These are phyloP conservation scores for Hypselothyrea guttata DNA, from an alignment of 2,888 invertebrate genomes.

Conservation along the genomic window DNA sequence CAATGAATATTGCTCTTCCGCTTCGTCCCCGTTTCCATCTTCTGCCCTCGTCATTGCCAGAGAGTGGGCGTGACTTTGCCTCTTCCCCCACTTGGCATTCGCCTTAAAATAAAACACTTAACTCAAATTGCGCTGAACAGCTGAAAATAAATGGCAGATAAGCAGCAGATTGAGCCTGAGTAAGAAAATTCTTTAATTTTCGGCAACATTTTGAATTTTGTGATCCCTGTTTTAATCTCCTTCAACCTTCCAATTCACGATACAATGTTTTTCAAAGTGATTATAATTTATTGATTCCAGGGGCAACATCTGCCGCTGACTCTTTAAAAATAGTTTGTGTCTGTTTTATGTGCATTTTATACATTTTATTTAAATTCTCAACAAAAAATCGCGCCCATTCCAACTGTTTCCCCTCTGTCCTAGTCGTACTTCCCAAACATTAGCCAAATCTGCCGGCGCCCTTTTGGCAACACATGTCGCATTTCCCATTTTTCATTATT, in stretches of 20 bases:
- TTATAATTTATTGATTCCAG: slow-evolving; percentile 62
- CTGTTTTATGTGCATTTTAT: slow-evolving; percentile 48
- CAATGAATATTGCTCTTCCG: slow-evolving; percentile 66
- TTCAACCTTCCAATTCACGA: slow-evolving; percentile 17
- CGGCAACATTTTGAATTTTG: not conserved
- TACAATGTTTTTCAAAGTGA: no score
- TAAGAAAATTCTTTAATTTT: slow-evolving; percentile 41
- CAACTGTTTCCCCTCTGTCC: not conserved
- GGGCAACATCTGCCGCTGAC: slow-evolving; percentile 47
- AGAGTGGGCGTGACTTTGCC: slow-evolving; percentile 43
- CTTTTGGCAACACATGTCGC: slow-evolving; percentile 63
- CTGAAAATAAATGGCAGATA: slow-evolving; percentile 59
- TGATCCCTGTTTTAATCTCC: not conserved
- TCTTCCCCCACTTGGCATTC: slow-evolving; percentile 19
- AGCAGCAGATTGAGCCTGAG: not conserved
- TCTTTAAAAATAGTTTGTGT: slow-evolving; percentile 48
- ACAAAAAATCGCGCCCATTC: slow-evolving; percentile 2
- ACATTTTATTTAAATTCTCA: slow-evolving; percentile 43
- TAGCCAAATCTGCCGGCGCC: slow-evolving; percentile 47
- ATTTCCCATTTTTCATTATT: slow-evolving; percentile 63
- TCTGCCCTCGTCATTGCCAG: slow-evolving; percentile 2
- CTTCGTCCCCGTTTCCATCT: slow-evolving; percentile 2
- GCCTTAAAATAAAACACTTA: slow-evolving; percentile 63
- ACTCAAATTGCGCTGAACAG: slow-evolving; percentile 72
- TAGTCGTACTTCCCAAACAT: slow-evolving; percentile 18